A percentile compares a stretch with the other conserved stretches of the same genome.
phyloP scores from a whole-genome alignment of 2,888 invertebrate species.

The Tolmerus cingulatus region DNA sequence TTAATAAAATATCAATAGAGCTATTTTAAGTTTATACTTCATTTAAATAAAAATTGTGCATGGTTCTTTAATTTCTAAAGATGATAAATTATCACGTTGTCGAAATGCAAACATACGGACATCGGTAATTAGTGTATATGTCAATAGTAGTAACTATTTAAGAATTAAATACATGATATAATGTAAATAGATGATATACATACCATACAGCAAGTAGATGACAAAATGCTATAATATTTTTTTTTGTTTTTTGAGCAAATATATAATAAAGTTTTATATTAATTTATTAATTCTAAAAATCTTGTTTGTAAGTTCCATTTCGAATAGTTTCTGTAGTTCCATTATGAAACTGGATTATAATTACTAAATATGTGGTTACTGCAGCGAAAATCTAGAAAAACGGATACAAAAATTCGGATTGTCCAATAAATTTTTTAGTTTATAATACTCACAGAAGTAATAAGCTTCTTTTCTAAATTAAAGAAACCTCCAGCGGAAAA shows the following conservation, averaged over 20 bases:
- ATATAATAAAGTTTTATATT: no score
- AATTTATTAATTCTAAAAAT: background rate
- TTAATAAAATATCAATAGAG: background rate
- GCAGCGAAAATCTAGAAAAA: constrained; percentile 16
- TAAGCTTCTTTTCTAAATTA: constrained; percentile 54
- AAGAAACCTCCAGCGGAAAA: constrained; percentile 56
- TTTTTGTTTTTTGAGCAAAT: no score
- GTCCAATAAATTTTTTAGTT: background rate
- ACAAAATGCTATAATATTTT: background rate
- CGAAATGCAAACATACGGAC: background rate
- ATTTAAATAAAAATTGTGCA: no score
- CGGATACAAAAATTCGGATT: background rate
- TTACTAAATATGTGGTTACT: constrained; percentile 1
- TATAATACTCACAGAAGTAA: constrained; percentile 53
- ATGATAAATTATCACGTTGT: background rate
- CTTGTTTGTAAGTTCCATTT: background rate
- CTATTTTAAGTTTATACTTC: no score
- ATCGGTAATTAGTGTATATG: background rate
- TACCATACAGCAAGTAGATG: background rate
- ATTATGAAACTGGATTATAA: constrained; percentile 17
- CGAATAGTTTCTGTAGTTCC: background rate
- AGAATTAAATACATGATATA: background rate
- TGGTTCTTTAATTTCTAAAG: background rate
- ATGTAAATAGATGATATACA: background rate
- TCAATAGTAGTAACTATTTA: background rate